Evolutionary conservation across 92 coral and sea anemone genomes (phyloP), one percentile per base, ranked within the genome.

Genomic region (Epizoanthus scotinus): DNA sequence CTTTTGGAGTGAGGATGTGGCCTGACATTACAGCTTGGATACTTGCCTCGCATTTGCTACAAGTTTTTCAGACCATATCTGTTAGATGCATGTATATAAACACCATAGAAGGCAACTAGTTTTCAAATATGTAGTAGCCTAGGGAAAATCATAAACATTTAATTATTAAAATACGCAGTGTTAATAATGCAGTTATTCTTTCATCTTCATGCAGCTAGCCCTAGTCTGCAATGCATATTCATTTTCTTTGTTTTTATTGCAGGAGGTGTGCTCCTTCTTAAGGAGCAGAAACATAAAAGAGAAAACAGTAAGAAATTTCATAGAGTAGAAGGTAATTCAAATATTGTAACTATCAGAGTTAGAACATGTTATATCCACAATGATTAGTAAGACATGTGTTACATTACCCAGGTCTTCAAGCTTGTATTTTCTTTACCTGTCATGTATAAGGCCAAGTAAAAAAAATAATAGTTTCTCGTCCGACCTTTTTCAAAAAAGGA

Each of bases 241-340:
- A 21, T 21, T 78, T 78, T n/a, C n/a, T 78, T 67, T 22, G 73
- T 78, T 47, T 78, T 63, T 78, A 17, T 49, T 60, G 29, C 83
- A 79, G 74, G 74, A 65, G 73, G 74, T 63, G 84, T 79, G 84
- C 42, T 65, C 83, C 74, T 64, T 79, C 28, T 64, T 63, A 79
- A 47, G 84, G 71, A 44, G 84, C 40, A 49, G 84, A 79, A 63
- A 64, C 12, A 22, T n/a, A 44, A 38, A 79, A 15, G 84, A 79
- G 42, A 27, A 79, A 56, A 79, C 84, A 42, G 67, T 79, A 17
- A 42, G 26, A 66, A 64, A 65, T 17, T 79, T 64, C 29, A 64
- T 61, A 50, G 84, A 50, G 74, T 64, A 63, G 56, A 65, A 79
- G 74, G 84, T 79, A 58, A 62, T 58, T 22, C 58, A 63, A 77